Evolutionary conservation across 2,113 vertebrate species (phyloP).

Genomic region (Desmodus rotundus): DNA sequence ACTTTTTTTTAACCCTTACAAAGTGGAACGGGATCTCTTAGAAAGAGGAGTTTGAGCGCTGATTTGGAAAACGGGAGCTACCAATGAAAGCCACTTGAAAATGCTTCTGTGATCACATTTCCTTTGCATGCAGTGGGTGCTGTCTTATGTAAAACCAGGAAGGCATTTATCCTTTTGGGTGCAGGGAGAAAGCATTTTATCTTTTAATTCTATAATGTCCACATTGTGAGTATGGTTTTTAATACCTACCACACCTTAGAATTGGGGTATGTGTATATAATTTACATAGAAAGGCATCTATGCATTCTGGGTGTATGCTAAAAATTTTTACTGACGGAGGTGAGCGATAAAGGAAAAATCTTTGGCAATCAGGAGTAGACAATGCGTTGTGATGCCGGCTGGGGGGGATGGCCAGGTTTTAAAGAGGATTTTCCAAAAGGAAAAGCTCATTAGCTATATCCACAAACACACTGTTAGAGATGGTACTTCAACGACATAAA

Average conservation of each 20-base stretch:
- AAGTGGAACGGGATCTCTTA: not conserved
- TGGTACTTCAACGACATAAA: not conserved
- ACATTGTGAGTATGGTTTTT: not conserved
- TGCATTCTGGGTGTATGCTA: not conserved
- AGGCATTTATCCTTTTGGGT: not conserved
- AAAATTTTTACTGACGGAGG: not conserved
- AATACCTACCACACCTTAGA: not conserved
- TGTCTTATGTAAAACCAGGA: not conserved
- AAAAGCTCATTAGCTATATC: not conserved
- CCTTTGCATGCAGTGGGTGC: not conserved
- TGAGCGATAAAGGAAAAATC: not conserved
- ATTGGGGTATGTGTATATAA: not conserved
- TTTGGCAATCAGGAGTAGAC: not conserved
- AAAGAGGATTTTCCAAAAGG: conserved; percentile 39
- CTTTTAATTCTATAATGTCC: not conserved
- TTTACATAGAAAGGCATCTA: not conserved
- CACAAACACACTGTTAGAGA: not conserved
- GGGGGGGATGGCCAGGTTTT: not conserved
- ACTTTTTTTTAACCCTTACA: conserved; percentile 49
- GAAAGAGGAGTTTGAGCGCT: not conserved
- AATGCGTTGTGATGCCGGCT: not conserved
- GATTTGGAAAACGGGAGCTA: conserved; percentile 21
- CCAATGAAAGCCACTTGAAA: not conserved
- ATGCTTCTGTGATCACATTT: not conserved
- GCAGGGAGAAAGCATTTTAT: not conserved